These are phyloP conservation scores for Ovis canadensis DNA, from an alignment of 2,113 vertebrate species.

Conservation along the genomic window DNA sequence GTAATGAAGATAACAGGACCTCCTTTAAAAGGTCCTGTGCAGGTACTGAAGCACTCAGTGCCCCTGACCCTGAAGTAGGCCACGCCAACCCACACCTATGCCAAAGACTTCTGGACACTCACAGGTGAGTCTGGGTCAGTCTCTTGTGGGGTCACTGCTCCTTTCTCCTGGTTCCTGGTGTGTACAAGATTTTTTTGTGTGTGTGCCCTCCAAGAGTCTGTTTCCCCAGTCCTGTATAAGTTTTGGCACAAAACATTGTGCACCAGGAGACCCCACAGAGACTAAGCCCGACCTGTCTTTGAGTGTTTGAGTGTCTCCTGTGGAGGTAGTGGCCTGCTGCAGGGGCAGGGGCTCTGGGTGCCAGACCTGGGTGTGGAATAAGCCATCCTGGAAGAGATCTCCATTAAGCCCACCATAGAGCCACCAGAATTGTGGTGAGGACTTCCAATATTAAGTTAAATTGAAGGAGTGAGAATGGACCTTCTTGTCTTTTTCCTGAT, in stretches of 20 bases:
- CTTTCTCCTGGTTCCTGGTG: not conserved
- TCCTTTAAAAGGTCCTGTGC: not conserved
- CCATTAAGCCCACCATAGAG: not conserved
- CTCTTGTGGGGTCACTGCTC: not conserved
- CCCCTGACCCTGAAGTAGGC: not conserved
- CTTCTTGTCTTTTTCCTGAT: not conserved
- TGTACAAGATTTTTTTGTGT: not conserved
- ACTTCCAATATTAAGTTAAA: not conserved
- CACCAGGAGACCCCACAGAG: not conserved
- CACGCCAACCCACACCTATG: not conserved
- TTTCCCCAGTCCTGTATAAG: not conserved
- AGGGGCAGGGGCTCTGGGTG: not conserved
- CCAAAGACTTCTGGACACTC: not conserved
- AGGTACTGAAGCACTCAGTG: not conserved
- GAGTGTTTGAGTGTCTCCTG: not conserved
- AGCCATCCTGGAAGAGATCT: not conserved
- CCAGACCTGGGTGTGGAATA: not conserved
- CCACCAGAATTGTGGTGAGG: not conserved
- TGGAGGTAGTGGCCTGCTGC: not conserved
- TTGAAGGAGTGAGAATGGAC: not conserved
- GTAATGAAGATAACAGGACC: not conserved
- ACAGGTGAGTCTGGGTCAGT: not conserved
- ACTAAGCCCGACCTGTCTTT: not conserved
- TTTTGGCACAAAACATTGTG: not conserved
- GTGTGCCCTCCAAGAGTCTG: not conserved